Evolutionary conservation across 2,888 invertebrate species (phyloP), one percentile per base, ranked within the genome.

Genomic region (Pterostichus niger): DNA sequence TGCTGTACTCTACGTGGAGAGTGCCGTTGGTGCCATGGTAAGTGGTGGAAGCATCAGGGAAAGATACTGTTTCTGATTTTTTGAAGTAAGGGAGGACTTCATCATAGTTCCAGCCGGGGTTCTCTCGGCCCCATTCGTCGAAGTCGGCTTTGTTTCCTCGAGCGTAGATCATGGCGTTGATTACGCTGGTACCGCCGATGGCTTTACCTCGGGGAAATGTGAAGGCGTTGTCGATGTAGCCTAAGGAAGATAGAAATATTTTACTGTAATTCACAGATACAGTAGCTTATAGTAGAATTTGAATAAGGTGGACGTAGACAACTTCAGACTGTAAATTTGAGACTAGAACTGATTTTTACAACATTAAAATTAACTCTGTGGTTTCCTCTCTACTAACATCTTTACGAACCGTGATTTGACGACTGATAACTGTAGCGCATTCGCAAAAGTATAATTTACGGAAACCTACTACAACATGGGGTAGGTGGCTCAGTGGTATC

Each of bases 41-140:
- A 6, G 15, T 15, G 10, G 71, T n/a, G 6, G 44, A 17, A 17
- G 78, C 46, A 59, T 82, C 73, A 59, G 83, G 56, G 35, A 83
- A 77, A 0, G 40, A 6, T 33, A 44, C 83, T 7, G 85, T 85
- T 79, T 85, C 85, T 4, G 85, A 85, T 84, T 85, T 85, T 46
- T 79, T 84, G 68, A 85, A 86, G 49, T 85, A 86, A 6, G 85
- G 84, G 7, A 85, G 82, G 5, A 85, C 85, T 10, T 85, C 85
- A 24, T 85, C 35, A 52, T 84, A 86, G 1, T 84, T 84, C 86
- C 85, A 84, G 46, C 86, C 86, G 46, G 85, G 84, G 40, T 85
- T 85, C 13, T 85, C 86, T 31, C 71, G 17, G 2, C 73, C 83
- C 86, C 86, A 86, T 9, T 33, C 11, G 73, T 86, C 84, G 44